Base-by-base conservation (phyloP, 2,797 vertebrate species). In the Sebastes ruberrimus region DNA sequence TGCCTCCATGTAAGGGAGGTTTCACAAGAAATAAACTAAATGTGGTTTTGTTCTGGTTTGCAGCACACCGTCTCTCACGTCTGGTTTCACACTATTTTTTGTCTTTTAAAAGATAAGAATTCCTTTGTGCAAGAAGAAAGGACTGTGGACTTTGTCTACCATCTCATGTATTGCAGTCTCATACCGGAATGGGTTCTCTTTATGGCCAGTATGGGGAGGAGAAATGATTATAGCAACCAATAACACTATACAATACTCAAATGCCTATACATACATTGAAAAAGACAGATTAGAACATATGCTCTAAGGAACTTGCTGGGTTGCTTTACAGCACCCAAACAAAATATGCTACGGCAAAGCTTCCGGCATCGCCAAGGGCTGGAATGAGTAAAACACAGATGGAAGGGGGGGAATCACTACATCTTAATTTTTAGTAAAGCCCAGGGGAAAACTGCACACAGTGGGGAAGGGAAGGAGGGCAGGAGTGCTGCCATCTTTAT, bases 341-440 rank as follows among this genome's bases (percentile, higher is more conserved):
- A 53, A 63, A 55, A 66, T 30, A 70, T 35, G 14, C 16, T 10
- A n/a, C 59, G 10, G 63, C 52, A 65, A 56, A 56, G 78, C 84
- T 85, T 20, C 66, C 10, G 55, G 80, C 75, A 27, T 57, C 7
- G 82, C 74, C 73, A 35, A 27, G n/a, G 14, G 66, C 20, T n/a
- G 55, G 62, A 71, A 74, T 14, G n/a, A 13, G 8, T 49, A 69
- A 84, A 83, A 35, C 60, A 74, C n/a, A 56, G 22, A 60, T 49
- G 10, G 6, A 14, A 14, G 6, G 5, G 5, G 1, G 5, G 10
- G 42, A 14, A 23, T 63, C 32, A 10, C 35, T 1, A 46, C 22
- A 46, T 66, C 49, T 42, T 78, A 10, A 86, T 56, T 83, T 84
- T 30, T 2, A 52, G 16, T 38, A 10, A 76, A 73, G 57, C 42